A percentile compares a stretch with the other conserved stretches of the same genome.
These are phyloP conservation scores for Hydrotaea cyrtoneurina DNA, from an alignment of 2,888 invertebrate genomes.

Conservation along the genomic window DNA sequence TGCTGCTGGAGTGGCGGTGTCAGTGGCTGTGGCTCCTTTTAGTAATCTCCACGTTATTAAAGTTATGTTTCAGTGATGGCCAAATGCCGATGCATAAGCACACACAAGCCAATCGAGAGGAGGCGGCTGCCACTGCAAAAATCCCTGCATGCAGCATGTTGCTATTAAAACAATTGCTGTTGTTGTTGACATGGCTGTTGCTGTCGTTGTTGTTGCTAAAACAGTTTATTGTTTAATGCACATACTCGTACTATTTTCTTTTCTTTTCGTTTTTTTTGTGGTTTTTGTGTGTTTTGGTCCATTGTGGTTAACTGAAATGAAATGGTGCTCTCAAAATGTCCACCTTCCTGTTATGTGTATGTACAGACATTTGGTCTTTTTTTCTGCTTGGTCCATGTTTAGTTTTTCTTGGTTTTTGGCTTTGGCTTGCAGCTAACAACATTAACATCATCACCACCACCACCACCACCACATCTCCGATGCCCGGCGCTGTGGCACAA, in stretches of 20 bases:
- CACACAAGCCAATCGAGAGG: slow-evolving; percentile 6
- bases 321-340: slow-evolving; percentile 65
- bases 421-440: slow-evolving; percentile 59
- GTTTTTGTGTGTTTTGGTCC: slow-evolving; percentile 5
- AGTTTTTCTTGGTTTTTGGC: slow-evolving; percentile 35
- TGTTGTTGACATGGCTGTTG: slow-evolving; percentile 56
- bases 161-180: slow-evolving; percentile 54
- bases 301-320: slow-evolving; percentile 51
- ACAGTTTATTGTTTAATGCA: slow-evolving; percentile 52
- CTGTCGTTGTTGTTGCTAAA: slow-evolving; percentile 33
- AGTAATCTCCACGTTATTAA: slow-evolving; percentile 35
- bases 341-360: slow-evolving; percentile 56
- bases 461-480: slow-evolving; percentile 36
- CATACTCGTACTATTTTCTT: not conserved
- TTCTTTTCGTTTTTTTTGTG: too few species aligned
- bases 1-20: slow-evolving; percentile 41
- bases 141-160: slow-evolving; percentile 58
- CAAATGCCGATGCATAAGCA: not conserved
- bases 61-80: slow-evolving; percentile 28
- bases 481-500: slow-evolving; percentile 9
- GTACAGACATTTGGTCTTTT: not conserved
- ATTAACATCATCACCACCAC: slow-evolving; percentile 47
- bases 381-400: slow-evolving; percentile 12
- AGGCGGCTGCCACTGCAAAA: slow-evolving; percentile 25
- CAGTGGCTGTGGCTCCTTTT: slow-evolving; percentile 17